Percentiles rank a stretch among this genome's conserved stretches.
Evolutionary conservation across 2,797 vertebrate species (phyloP).

Genomic region (Micromesistius poutassou): DNA sequence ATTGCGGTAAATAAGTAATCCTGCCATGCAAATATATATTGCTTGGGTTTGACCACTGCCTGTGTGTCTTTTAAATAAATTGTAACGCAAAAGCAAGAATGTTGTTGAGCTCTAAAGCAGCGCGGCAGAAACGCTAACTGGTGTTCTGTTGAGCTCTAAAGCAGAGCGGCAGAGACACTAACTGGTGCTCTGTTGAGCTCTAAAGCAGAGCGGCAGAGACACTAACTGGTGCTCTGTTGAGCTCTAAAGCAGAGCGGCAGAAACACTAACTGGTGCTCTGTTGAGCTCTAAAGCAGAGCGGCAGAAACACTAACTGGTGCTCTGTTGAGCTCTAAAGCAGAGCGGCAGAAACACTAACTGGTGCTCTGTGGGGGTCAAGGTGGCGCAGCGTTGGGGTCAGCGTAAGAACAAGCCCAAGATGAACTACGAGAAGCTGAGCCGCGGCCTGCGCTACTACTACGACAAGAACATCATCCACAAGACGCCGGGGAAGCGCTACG

Average conservation of each 20-base stretch:
- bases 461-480: conserved; percentile 74
- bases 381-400: conserved; percentile 70
- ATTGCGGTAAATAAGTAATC: background rate
- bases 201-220: background rate
- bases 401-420: conserved; percentile 73
- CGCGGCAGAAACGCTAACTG: background rate
- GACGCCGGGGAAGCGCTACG: conserved; percentile 71
- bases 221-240: background rate
- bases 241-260: background rate
- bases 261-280: background rate
- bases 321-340: background rate
- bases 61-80: background rate
- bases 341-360: background rate
- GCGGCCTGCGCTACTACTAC: conserved; percentile 73
- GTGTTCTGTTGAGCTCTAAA: background rate
- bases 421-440: conserved; percentile 75
- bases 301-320: background rate
- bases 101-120: background rate
- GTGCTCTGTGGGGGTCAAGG: conserved; percentile 37
- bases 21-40: background rate
- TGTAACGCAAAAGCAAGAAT: background rate
- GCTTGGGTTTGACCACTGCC: background rate
- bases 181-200: background rate
- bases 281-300: background rate
- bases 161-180: background rate